Conservation (phyloP, 2,888 invertebrate species). For the Linnaemya tessellans region DNA sequence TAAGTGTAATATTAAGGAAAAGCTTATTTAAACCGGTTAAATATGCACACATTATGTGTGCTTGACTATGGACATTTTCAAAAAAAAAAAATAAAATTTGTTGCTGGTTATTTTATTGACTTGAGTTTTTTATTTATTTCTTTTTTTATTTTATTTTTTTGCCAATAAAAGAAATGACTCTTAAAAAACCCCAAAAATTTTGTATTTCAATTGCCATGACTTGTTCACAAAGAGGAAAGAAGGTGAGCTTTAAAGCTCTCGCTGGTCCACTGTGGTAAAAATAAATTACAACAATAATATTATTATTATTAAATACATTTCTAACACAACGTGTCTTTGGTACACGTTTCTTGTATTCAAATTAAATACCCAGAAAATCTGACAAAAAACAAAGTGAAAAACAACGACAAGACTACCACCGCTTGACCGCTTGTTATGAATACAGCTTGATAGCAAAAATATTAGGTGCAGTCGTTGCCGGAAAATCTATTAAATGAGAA, state of each 20-base stretch:
- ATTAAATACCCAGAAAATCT: constrained; percentile 10
- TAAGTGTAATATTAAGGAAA: constrained; percentile 59
- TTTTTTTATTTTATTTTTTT: too few relatives aligned
- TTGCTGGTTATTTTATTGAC: constrained; percentile 31
- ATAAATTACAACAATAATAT: background rate
- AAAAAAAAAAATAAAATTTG: background rate
- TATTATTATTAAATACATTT: background rate
- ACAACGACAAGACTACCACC: background rate
- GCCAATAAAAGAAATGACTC: constrained; percentile 55
- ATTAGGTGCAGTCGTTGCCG: background rate
- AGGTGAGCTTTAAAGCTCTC: constrained; percentile 26
- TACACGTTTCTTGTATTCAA: constrained; percentile 13
- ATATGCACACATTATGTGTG: constrained; percentile 22
- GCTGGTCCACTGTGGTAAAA: background rate
- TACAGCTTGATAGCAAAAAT: background rate
- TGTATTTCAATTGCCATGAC: constrained; percentile 45
- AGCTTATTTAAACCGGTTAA: constrained; percentile 70
- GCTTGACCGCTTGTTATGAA: constrained; percentile 15
- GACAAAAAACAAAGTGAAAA: background rate
- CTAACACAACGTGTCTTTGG: constrained; percentile 29
- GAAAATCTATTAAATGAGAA: background rate
- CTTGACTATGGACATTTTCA: constrained; percentile 46
- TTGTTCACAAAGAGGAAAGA: constrained; percentile 6
- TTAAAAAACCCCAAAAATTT: constrained; percentile 58
- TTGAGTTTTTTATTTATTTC: constrained; percentile 50